Evolutionary conservation across 2,797 vertebrate species (phyloP).

Genomic region (Miichthys miiuy): DNA sequence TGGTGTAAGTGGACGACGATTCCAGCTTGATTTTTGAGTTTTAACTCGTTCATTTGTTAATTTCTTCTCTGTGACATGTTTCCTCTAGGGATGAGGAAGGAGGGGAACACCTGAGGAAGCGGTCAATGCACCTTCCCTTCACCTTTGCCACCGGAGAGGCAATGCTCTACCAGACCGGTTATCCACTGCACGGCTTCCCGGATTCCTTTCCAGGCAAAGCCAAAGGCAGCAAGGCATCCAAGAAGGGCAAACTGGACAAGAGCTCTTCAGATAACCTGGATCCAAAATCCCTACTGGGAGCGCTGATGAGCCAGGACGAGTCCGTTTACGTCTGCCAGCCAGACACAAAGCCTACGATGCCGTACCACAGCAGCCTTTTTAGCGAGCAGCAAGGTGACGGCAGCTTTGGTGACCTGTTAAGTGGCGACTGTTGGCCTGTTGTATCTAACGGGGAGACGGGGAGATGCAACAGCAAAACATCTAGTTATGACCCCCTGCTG

Average conservation of each 20-base stretch:
- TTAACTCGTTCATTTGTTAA: accelerated
- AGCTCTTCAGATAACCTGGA: conserved; percentile 56
- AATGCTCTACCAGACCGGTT: conserved; percentile 85
- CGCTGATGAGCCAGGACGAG: conserved; percentile 85
- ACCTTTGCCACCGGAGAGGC: conserved; percentile 89
- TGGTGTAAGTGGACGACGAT: conserved; percentile 78
- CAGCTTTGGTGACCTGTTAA: background rate
- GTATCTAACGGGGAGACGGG: conserved; percentile 24
- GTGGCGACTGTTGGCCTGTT: conserved; percentile 40
- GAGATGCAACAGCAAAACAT: conserved; percentile 12
- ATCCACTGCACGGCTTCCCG: conserved; percentile 74
- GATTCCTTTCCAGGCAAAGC: conserved; percentile 74
- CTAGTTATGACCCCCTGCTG: conserved; percentile 82
- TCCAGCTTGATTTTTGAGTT: background rate
- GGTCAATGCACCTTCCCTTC: conserved; percentile 87
- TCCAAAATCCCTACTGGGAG: conserved; percentile 84
- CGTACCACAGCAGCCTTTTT: conserved; percentile 68
- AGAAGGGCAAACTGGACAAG: conserved; percentile 76
- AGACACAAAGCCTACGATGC: conserved; percentile 56
- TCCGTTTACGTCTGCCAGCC: conserved; percentile 82
- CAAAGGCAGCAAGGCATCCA: conserved; percentile 72
- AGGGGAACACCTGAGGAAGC: conserved; percentile 86
- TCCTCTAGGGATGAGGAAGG: conserved; percentile 87
- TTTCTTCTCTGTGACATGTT: background rate
- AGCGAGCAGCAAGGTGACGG: conserved; percentile 34